phyloP scores from a whole-genome alignment of 1,140 invertebrate species.

The Trichonephila clavata region DNA sequence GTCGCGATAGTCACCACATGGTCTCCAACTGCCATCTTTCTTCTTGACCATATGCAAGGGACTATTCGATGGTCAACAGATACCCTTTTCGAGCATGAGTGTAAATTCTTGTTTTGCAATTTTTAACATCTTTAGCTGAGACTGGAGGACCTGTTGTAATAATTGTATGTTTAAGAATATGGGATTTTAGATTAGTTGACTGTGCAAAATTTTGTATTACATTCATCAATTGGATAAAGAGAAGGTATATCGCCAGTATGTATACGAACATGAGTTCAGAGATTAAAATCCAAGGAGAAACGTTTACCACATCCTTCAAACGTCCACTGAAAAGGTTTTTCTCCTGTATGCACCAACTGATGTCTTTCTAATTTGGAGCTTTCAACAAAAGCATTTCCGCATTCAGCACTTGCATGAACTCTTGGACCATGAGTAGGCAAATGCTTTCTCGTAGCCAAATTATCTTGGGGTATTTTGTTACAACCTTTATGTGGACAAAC shows the following conservation, averaged over 20 bases:
- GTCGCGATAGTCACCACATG: no score
- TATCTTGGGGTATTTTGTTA: conserved; percentile 98
- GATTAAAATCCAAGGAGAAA: conserved; percentile 98
- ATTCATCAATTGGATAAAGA: conserved; percentile 98
- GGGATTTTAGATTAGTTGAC: conserved; percentile 98
- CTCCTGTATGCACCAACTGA: conserved; percentile 96
- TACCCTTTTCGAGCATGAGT: no score
- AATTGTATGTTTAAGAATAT: no score
- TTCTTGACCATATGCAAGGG: no score
- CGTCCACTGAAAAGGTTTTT: conserved; percentile 99
- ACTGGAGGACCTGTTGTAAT: no score
- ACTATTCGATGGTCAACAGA: no score
- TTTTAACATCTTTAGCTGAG: no score
- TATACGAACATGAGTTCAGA: conserved; percentile 96
- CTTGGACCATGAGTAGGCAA: conserved; percentile 97
- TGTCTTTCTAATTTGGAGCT: conserved; percentile 97
- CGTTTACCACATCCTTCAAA: conserved; percentile 99
- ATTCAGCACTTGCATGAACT: conserved; percentile 98
- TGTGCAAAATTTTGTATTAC: conserved; percentile 99
- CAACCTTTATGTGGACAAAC: conserved; percentile 96
- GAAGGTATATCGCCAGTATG: conserved; percentile 98
- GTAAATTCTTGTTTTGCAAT: no score
- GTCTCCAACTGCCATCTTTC: no score
- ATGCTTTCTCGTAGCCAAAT: conserved; percentile 98
- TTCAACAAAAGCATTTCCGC: conserved; percentile 99